phyloP scores from a whole-genome alignment of 2,797 vertebrate genomes.

The Chloroceryle inda region DNA sequence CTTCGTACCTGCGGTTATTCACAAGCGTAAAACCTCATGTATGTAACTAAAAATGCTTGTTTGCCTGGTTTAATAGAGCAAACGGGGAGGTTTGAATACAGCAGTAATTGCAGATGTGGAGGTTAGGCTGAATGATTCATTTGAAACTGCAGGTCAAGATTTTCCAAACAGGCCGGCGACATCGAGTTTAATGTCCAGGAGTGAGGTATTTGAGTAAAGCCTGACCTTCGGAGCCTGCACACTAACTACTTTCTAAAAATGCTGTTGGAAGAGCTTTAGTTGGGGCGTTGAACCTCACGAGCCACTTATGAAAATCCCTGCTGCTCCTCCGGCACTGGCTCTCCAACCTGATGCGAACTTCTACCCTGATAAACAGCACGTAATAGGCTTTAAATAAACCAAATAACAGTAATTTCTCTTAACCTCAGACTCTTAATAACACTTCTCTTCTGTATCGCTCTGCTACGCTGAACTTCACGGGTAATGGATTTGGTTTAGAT shows the following conservation, averaged over 20 bases:
- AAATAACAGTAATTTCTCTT: constrained; percentile 30
- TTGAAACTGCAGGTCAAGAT: background rate
- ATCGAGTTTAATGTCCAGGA: background rate
- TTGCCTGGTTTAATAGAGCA: background rate
- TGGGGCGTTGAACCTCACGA: background rate
- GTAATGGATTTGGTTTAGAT: background rate
- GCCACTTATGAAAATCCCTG: background rate
- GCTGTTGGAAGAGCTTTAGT: background rate
- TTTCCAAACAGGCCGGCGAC: background rate
- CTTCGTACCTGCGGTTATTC: background rate
- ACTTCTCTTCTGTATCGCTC: background rate
- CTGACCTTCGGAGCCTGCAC: background rate
- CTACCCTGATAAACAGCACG: background rate
- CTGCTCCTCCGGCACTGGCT: background rate
- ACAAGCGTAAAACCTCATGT: background rate
- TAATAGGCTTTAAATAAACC: constrained; percentile 6
- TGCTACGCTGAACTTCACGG: background rate
- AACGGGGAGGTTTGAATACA: background rate
- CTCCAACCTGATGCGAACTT: background rate
- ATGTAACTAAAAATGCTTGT: background rate
- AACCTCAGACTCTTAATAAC: constrained; percentile 5
- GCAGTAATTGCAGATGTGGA: background rate
- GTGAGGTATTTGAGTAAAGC: background rate
- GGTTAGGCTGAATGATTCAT: background rate
- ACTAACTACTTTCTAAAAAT: background rate